Evolutionary conservation across 2,113 vertebrate species (phyloP), one percentile per base, ranked within the genome.

Genomic region (Catagonus wagneri): DNA sequence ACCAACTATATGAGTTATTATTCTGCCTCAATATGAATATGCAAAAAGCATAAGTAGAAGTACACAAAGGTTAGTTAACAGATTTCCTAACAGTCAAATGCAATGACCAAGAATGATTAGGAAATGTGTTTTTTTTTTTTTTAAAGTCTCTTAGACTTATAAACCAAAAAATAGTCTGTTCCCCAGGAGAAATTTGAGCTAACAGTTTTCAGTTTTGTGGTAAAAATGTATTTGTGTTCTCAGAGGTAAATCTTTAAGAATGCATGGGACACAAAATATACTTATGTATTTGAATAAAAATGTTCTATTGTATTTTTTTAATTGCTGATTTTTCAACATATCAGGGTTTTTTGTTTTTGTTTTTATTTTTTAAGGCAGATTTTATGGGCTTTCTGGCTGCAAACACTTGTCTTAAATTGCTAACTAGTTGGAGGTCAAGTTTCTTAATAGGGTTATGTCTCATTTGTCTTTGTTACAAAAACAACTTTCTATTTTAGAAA

Each of bases 401-500:
- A 75, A 68, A 63, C 9, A 19, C 20, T 88, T 60, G 10, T 87
- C 71, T 90, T n/a, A 85, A 89, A 56, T 86, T 66, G 25, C 9
- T 75, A 23, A 89, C 20, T 87, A 20, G 3, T 54, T 84, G 34
- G 76, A 90, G 29, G 27, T 72, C 39, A 34, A 85, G 9, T 94
- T 94, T 93, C 58, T 89, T 78, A 79, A 68, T 66, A 89, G 80
- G 17, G 25, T 83, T 90, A 23, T 85, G 25, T 71, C 34, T 96
- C 74, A 29, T 74, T n/a, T 76, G 81, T 90, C 96, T 96, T 95
- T 76, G 50, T 87, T 90, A 87, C n/a, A 81, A 91, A 92, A 80
- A 69, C 44, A 44, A 39, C 19, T 92, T 94, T 95, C 61, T 80
- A 12, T 94, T 90, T 96, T 80, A 91, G 88, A 94, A 96, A 94